Base-by-base conservation (phyloP, 1,140 invertebrate genomes). In the Cotesia vestalis region DNA sequence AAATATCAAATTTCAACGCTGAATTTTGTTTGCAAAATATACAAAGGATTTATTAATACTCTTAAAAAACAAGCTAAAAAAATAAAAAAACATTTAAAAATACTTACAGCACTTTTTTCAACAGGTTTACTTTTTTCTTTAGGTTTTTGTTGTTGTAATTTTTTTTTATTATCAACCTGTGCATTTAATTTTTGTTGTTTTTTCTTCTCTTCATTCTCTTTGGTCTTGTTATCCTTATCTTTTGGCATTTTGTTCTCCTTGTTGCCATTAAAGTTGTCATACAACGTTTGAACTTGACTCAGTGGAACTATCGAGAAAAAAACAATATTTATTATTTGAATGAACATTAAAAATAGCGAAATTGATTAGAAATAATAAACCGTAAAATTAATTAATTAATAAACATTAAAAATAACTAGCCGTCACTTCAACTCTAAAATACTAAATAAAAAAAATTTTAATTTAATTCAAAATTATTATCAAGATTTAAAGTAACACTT, bases 121-220 rank as follows among this genome's bases (percentile, higher is more conserved):
- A 93, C 85, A 40, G 89, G 90, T 84, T 92, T 93, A 20, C 90
- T 90, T 66, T 92, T 91, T 73, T 85, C 82, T 72, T 86, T 88
- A 8, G 80, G 77, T 8, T 82, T 77, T 63, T 68, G 79, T 68
- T 80, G 76, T 4, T 78, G 51, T 4, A n/a, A 9, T 55, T 69
- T 72, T 40, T 75, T 75, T 38, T 72, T 69, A 4, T 60, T 57
- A 61, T 55, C 59, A 36, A 46, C 60, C 27, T 79, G 76, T 38
- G 79, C 76, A 70, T 79, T 74, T 38, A 77, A 77, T 38, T 82
- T 82, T 38, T 84, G 82, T 59, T 85, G 83, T 20, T 81, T 84
- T 52, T 87, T 86, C 46, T 87, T 88, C 52, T 85, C 84, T 60
- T 87, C 85, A 76, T 87, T 87, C 67, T 85, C 85, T 71, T 86